Evolutionary conservation across 2,888 invertebrate genomes (phyloP), one percentile per base, ranked within the genome.

Genomic region (Diaphora mendica): DNA sequence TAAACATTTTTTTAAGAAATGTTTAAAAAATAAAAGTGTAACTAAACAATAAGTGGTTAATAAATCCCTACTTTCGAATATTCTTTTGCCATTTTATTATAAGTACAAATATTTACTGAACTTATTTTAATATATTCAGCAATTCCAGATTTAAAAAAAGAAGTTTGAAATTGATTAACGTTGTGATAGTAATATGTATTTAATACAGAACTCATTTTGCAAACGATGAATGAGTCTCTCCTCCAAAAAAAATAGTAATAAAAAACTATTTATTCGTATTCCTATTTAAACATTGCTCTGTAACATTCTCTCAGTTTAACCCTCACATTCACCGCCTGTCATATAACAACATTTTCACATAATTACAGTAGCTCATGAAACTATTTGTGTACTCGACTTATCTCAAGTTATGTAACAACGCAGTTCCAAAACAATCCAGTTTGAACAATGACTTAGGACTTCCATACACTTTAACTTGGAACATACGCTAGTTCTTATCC

Each of bases 351-450:
- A 78, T 83, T 78, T 78, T 70, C 77, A 77, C 75, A 76, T 78
- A 81, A 82, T 82, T 78, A 82, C 77, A 75, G 71, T 48, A 78
- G 76, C 83, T 82, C 79, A 78, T 77, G 77, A 82, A 84, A 85
- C 84, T 84, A 84, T 84, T 80, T 82, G 74, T 78, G 77, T 78
- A 75, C 75, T 68, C 69, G 77, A 81, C 83, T 83, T 84, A 82
- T 83, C 82, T 82, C 65, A 79, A 84, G 83, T 85, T 83, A 84
- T 79, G 82, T 83, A 78, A 81, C 77, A 79, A 77, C 80, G 35
- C 79, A 74, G 82, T 77, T 84, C 74, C 79, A 77, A 81, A 86
- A 84, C 86, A 85, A 82, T 85, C 77, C 80, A 83, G 83, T 81
- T 82, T 81, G 80, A 83, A 86, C 85, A 84, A 86, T 84, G 83